Evolutionary conservation across 2,113 vertebrate genomes (phyloP).

Genomic region (Silurus asotus): DNA sequence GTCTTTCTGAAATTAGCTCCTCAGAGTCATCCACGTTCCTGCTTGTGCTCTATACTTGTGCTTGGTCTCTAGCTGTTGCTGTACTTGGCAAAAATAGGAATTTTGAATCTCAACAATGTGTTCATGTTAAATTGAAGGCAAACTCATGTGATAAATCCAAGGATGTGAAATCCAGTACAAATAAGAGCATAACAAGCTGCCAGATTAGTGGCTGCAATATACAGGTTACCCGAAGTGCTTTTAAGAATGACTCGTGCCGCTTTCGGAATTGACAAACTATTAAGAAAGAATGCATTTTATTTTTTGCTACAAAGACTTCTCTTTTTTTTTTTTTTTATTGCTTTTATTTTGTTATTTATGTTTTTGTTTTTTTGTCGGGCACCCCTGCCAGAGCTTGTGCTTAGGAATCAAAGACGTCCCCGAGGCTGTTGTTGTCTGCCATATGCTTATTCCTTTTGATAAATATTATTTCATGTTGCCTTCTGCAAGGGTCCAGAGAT

Average conservation of each 20-base stretch:
- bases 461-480: conserved; percentile 36
- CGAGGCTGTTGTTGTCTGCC: conserved; percentile 31
- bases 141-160: background rate
- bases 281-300: background rate
- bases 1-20: conserved; percentile 33
- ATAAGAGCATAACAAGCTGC: background rate
- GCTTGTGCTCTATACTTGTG: conserved; percentile 7
- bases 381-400: background rate
- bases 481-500: conserved; percentile 33
- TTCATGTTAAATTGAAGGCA: background rate
- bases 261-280: background rate
- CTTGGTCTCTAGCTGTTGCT: conserved; percentile 33
- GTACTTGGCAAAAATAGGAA: conserved; percentile 29
- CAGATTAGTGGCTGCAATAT: background rate
- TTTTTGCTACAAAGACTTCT: background rate
- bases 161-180: background rate
- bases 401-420: conserved; percentile 30
- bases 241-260: background rate
- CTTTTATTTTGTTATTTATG: background rate
- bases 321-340: too few relatives aligned
- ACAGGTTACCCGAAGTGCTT: conserved; percentile 12
- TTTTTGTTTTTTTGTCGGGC: background rate
- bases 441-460: conserved; percentile 33
- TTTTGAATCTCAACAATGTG: background rate
- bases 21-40: conserved; percentile 25